A percentile compares a stretch with the other conserved stretches of the same genome.
phyloP scores from a whole-genome alignment of 2,888 invertebrate genomes.

The Melanotus villosus region DNA sequence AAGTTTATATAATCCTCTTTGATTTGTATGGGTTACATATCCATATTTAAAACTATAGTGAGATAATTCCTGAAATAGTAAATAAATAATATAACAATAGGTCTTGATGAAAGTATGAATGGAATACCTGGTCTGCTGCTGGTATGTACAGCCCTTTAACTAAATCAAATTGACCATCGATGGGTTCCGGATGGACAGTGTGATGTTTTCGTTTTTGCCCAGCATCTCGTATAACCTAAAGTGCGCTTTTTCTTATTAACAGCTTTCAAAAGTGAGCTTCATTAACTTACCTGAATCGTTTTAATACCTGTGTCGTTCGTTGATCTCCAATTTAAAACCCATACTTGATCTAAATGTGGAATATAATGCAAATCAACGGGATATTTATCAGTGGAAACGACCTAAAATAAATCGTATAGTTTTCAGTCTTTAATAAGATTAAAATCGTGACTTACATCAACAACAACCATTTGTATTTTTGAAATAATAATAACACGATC shows the following conservation, averaged over 20 bases:
- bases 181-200: constrained; percentile 81
- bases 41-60: constrained; percentile 77
- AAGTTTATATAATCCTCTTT: constrained; percentile 80
- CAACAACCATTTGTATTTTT: constrained; percentile 79
- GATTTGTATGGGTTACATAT: constrained; percentile 81
- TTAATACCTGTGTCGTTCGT: constrained; percentile 74
- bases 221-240: constrained; percentile 79
- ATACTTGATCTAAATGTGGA: constrained; percentile 80
- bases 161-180: constrained; percentile 82
- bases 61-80: constrained; percentile 68
- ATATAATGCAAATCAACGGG: constrained; percentile 81
- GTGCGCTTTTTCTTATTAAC: background rate
- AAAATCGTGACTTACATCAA: constrained; percentile 69
- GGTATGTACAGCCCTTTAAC: constrained; percentile 77
- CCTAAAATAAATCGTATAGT: constrained; percentile 57
- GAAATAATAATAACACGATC: constrained; percentile 81
- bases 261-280: background rate
- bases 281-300: constrained; percentile 71
- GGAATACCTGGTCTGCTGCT: constrained; percentile 70
- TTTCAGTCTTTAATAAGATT: background rate
- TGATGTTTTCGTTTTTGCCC: constrained; percentile 80
- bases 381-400: constrained; percentile 80
- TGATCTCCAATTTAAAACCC: constrained; percentile 80
- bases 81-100: too few species aligned
- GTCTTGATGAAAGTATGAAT: too few species aligned